A percentile compares a stretch with the other conserved stretches of the same genome.
Conservation (phyloP, 92 coral and sea anemone species). For the Bergia sp. region DNA sequence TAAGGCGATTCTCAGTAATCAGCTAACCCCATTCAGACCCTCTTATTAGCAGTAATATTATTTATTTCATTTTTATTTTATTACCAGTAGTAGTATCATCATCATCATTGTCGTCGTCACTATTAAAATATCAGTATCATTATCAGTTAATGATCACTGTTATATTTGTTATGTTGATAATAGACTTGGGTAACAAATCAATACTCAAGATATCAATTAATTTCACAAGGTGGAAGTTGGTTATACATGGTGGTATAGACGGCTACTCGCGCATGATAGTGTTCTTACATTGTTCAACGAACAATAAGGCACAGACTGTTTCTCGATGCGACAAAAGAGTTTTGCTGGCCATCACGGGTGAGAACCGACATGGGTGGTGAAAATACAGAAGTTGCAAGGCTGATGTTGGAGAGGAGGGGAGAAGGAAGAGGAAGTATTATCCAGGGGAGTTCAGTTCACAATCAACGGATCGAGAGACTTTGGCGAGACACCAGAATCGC, state of each 20-base stretch:
- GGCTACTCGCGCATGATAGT: conserved; percentile 5
- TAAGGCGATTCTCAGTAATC: no score
- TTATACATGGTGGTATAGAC: neutral
- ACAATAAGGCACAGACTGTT: conserved; percentile 30
- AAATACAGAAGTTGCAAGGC: conserved; percentile 26
- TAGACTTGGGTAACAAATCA: no score
- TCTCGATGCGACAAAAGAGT: neutral
- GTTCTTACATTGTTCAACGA: neutral
- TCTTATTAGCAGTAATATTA: no score
- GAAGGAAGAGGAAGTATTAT: neutral
- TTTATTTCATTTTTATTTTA: no score
- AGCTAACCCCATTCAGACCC: no score
- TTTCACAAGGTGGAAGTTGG: no score
- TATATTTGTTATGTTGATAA: no score
- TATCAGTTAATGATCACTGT: no score
- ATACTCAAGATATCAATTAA: no score
- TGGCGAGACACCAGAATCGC: conserved; percentile 17
- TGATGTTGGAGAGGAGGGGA: conserved; percentile 13
- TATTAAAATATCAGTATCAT: no score
- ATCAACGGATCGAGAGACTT: conserved; percentile 10
- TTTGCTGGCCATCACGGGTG: neutral
- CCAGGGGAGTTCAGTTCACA: conserved; percentile 13
- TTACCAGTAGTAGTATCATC: no score
- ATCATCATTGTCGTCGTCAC: no score
- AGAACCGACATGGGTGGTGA: conserved; percentile 10